phyloP scores from a whole-genome alignment of 2,113 vertebrate species.

The Tachysurus vachellii region DNA sequence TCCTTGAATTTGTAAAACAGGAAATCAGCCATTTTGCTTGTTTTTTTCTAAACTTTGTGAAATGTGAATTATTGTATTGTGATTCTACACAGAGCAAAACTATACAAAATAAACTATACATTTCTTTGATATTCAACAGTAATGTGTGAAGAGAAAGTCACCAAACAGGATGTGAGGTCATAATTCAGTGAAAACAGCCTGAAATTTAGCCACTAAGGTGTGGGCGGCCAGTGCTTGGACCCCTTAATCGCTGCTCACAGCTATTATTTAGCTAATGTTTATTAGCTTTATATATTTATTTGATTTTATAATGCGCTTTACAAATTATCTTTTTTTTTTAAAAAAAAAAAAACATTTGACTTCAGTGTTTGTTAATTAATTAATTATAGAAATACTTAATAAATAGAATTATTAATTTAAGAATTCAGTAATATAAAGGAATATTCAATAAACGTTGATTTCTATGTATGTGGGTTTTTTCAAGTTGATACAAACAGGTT shows the following conservation, averaged over 20 bases:
- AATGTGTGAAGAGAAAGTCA: background rate
- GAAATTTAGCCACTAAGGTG: background rate
- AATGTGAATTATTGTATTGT: background rate
- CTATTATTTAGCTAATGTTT: background rate
- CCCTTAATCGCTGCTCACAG: background rate
- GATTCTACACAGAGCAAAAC: background rate
- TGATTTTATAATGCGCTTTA: background rate
- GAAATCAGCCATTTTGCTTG: background rate
- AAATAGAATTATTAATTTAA: background rate
- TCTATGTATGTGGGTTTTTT: background rate
- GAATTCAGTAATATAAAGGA: background rate
- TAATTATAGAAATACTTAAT: too few species aligned
- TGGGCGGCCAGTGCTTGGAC: background rate
- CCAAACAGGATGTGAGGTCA: background rate
- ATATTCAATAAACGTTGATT: background rate
- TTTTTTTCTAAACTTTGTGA: background rate
- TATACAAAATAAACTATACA: too few species aligned
- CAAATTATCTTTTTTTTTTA: background rate
- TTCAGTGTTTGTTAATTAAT: background rate
- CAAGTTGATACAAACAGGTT: background rate
- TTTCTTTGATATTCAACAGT: background rate
- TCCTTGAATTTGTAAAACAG: background rate
- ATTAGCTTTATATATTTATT: background rate
- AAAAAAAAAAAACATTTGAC: background rate
- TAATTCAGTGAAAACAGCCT: too few species aligned